phyloP scores from a whole-genome alignment of 1,140 invertebrate genomes.

The Diabrotica undecimpunctata region DNA sequence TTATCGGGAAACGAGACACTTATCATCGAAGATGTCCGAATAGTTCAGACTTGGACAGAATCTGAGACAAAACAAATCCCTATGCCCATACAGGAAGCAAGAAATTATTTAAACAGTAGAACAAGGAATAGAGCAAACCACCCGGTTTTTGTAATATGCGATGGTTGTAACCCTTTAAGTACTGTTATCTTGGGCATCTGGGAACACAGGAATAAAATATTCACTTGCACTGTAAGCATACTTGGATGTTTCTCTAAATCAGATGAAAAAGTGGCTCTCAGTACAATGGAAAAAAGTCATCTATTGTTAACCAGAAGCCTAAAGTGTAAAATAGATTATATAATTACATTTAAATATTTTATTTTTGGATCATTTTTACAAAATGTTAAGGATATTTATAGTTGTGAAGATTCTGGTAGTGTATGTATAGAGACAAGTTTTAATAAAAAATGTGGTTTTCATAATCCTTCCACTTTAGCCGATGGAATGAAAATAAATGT shows the following conservation, averaged over 20 bases:
- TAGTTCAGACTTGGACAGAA: conserved; percentile 18
- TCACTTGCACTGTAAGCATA: conserved; percentile 10
- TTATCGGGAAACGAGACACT: conserved; percentile 17
- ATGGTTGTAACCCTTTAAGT: conserved; percentile 20
- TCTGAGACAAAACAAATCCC: conserved; percentile 26
- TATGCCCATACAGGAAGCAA: conserved; percentile 20
- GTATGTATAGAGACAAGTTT: conserved; percentile 22
- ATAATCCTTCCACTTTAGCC: neutral
- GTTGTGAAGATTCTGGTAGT: conserved; percentile 18
- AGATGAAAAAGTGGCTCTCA: conserved; percentile 10
- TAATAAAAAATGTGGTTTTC: conserved; percentile 11
- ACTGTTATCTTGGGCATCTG: conserved; percentile 24
- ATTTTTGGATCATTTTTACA: conserved; percentile 18
- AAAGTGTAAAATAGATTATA: neutral
- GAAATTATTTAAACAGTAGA: conserved; percentile 20
- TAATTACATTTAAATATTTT: conserved; percentile 3
- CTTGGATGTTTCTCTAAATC: conserved; percentile 18
- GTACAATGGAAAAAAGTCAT: conserved; percentile 22
- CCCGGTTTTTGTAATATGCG: conserved; percentile 25
- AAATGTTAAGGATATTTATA: conserved; percentile 18
- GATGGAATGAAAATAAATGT: conserved; percentile 24
- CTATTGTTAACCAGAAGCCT: neutral
- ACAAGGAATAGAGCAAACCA: conserved; percentile 7
- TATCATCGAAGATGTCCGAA: conserved; percentile 9
- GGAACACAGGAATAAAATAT: neutral